A percentile compares a stretch with the other conserved stretches of the same genome.
Evolutionary conservation across 2,797 vertebrate genomes (phyloP).

Genomic region (Tadarida brasiliensis): DNA sequence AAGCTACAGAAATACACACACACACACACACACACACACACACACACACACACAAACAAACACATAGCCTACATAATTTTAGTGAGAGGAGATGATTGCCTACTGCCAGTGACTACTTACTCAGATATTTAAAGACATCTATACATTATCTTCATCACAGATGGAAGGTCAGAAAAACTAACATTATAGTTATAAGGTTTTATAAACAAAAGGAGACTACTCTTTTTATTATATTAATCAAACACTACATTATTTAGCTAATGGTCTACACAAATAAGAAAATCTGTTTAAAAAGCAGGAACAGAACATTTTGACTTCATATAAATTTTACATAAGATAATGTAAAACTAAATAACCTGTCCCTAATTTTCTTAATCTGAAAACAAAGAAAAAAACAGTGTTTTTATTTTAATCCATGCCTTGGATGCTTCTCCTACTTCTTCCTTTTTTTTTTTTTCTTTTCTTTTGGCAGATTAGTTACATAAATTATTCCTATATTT

Average conservation of each 20-base stretch:
- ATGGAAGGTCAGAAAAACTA: not conserved
- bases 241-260: not conserved
- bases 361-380: not conserved
- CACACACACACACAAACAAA: too few relatives aligned
- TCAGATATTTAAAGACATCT: not conserved
- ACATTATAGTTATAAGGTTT: slow-evolving; percentile 13
- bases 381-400: not conserved
- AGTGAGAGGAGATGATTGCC: not conserved
- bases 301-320: not conserved
- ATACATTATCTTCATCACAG: not conserved
- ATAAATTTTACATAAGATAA: not conserved
- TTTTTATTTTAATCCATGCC: not conserved
- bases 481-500: slow-evolving; percentile 20
- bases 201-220: not conserved
- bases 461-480: not conserved
- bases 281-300: not conserved
- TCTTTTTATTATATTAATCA: slow-evolving; percentile 4
- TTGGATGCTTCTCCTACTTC: not conserved
- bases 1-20: not conserved
- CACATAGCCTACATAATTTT: not conserved
- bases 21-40: too few relatives aligned
- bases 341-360: not conserved
- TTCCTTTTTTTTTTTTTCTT: not conserved
- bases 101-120: not conserved
- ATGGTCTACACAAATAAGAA: not conserved